Percentiles rank a stretch among this genome's conserved stretches.
phyloP scores from a whole-genome alignment of 2,888 invertebrate genomes.

The Plagodis pulveraria region DNA sequence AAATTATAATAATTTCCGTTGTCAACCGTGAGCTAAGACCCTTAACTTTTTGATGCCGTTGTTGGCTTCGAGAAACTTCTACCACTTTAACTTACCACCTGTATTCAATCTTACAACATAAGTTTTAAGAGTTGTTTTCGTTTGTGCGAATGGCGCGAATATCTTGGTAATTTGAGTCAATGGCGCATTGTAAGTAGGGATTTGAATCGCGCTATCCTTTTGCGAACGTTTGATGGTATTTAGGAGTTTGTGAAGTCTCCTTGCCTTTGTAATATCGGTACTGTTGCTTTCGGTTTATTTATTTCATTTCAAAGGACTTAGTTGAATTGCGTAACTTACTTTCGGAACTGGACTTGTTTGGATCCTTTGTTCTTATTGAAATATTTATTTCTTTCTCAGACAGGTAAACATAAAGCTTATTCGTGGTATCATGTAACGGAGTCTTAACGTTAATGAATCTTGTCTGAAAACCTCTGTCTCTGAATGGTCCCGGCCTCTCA shows the following conservation, averaged over 20 bases:
- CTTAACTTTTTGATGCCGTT: slow-evolving; percentile 30
- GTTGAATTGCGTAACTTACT: slow-evolving; percentile 12
- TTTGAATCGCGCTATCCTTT: slow-evolving; percentile 36
- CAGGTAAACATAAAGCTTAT: no score
- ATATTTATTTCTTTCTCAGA: background rate
- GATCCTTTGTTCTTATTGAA: slow-evolving; percentile 9
- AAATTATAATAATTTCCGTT: slow-evolving; percentile 43
- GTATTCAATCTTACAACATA: slow-evolving; percentile 13
- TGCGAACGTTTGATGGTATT: slow-evolving; percentile 48
- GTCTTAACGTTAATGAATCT: no score
- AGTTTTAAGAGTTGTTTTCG: slow-evolving; percentile 20
- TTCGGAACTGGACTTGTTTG: slow-evolving; percentile 1
- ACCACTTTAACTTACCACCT: slow-evolving; percentile 16
- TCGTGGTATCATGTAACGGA: no score
- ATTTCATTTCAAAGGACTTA: slow-evolving; percentile 20
- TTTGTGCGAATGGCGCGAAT: slow-evolving; percentile 14
- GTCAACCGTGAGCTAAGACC: slow-evolving; percentile 36
- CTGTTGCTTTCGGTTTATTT: slow-evolving; percentile 19
- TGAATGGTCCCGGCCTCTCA: no score
- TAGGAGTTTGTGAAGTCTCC: slow-evolving; percentile 44
- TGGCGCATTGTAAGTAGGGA: slow-evolving; percentile 42
- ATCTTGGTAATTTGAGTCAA: slow-evolving; percentile 34
- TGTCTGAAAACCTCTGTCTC: no score
- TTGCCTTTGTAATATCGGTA: slow-evolving; percentile 35
- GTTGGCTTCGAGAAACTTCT: slow-evolving; percentile 23